Base-by-base conservation (phyloP, 2,888 invertebrate genomes). In the Aphodius sticticus region DNA sequence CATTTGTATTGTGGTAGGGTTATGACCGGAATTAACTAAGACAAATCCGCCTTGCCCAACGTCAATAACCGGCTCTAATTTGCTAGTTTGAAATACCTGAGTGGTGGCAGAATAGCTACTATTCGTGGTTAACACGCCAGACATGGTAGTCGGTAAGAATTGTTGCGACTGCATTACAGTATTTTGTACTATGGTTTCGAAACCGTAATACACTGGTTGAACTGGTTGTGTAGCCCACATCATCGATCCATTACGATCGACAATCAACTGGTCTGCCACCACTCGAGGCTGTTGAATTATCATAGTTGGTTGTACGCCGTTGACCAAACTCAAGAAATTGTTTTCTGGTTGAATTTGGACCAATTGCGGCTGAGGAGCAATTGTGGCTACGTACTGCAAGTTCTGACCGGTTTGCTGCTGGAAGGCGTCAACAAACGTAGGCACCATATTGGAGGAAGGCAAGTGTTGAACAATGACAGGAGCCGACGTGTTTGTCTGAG, bases 121-220 rank as follows among this genome's bases (percentile, higher is more conserved):
- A 85, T 95, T 95, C 84, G 95, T 94, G 78, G 95, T 94, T 38
- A 96, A 90, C 2, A 96, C 94, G 72, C 96, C 95, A 81, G 95
- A 95, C 91, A 96, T 94, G 6, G 95, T 93, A 1, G 95, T 95
- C 4, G 96, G 94, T 15, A 96, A 93, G 86, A 96, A 95, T 86
- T 96, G 96, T 86, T 95, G 95, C 26, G 96, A 96, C n/a, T 95
- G 95, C 96, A 96, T 96, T 0, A 96, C 95, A 5, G 96, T 96
- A 86, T 96, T 96, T 88, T 96, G 96, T 2, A 96, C 96, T 78
- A 96, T 96, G 0, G 96, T 96, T 89, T 96, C 96, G 82, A 96
- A 90, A 0, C 96, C 96, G 84, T 96, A 96, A 85, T 95, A 95
- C 85, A 96, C 93, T 5, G 95, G 95, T 84, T 95, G 95, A 15